Evolutionary conservation across 2,888 invertebrate species (phyloP), one percentile per base, ranked within the genome.

Genomic region (Ceriagrion tenellum): DNA sequence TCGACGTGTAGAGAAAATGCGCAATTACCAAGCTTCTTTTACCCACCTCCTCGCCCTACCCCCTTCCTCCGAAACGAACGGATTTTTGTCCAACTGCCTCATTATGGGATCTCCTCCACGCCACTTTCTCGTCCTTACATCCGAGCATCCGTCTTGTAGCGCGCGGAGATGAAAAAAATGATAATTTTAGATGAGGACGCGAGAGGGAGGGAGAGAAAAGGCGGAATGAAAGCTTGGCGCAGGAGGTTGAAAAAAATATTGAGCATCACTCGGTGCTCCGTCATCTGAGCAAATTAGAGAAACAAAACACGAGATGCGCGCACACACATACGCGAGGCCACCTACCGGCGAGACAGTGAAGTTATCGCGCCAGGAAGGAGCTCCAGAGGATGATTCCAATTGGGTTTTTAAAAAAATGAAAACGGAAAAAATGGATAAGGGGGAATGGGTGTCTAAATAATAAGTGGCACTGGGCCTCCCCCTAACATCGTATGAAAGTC

Each of bases 71-170:
- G 13, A 35, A 35, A 81, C 26, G 91, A 59, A 91, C 40, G 59
- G 91, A 63, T 69, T 89, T 89, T 55, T 16, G n/a, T n/a, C 90
- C 30, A 26, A 56, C 59, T 59, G 90, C 93, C 93, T 93, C 93
- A 93, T 93, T 93, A 93, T 93, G 30, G 35, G 47, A 69, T 12
- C 93, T 93, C 93, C 81, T 81, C 81, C 35, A 74, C 47, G 26
- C 93, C 93, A 93, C 93, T 93, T 93, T 91, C 93, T 93, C 93
- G 69, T 93, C 93, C 93, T 93, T 93, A 93, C 93, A 93, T 93
- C 93, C 93, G 93, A 12, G 74, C 47, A 20, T 69, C 69, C 93
- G 69, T 93, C 93, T 93, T 93, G 93, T 93, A 93, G 93, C 69
- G 55, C 93, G 93, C 23, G 59, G 56, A 8, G 90, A 93, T 40